phyloP scores from a whole-genome alignment of 2,113 vertebrate genomes.

The Pollachius pollachius region DNA sequence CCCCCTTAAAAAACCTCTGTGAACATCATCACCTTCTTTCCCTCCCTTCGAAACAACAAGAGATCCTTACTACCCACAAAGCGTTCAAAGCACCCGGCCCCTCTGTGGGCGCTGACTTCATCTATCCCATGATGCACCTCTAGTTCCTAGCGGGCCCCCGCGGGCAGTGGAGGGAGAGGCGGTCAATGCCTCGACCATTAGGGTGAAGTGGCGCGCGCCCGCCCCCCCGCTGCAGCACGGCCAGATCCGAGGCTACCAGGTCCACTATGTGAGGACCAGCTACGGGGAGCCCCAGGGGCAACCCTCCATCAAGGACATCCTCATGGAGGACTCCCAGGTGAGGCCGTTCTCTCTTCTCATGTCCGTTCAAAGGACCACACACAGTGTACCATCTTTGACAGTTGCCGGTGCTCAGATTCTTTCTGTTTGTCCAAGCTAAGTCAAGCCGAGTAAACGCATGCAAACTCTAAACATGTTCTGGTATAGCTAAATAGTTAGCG shows the following conservation, averaged over 20 bases:
- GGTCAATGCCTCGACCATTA: conserved; percentile 92
- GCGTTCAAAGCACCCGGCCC: conserved; percentile 32
- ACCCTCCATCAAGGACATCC: conserved; percentile 90
- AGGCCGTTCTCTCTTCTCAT: background rate
- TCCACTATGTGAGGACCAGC: conserved; percentile 90
- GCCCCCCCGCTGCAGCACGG: conserved; percentile 90
- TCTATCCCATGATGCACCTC: conserved; percentile 90
- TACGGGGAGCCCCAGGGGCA: conserved; percentile 88
- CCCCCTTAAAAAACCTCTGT: conserved; percentile 17
- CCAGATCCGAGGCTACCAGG: conserved; percentile 93
- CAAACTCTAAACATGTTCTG: too few relatives aligned
- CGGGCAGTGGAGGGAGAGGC: conserved; percentile 91
- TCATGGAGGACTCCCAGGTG: conserved; percentile 94
- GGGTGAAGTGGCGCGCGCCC: conserved; percentile 92
- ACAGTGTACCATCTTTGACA: background rate
- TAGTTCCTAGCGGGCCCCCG: conserved; percentile 98
- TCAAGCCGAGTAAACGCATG: too few relatives aligned
- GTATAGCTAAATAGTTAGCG: too few relatives aligned
- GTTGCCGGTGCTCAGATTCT: too few relatives aligned
- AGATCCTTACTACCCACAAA: conserved; percentile 37
- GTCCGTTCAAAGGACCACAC: background rate
- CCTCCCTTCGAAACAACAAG: conserved; percentile 10
- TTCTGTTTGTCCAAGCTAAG: too few relatives aligned
- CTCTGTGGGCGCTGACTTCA: conserved; percentile 62
- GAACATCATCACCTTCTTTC: conserved; percentile 25